Evolutionary conservation across 2,113 vertebrate species (phyloP).

Genomic region (Pundamilia nyererei): DNA sequence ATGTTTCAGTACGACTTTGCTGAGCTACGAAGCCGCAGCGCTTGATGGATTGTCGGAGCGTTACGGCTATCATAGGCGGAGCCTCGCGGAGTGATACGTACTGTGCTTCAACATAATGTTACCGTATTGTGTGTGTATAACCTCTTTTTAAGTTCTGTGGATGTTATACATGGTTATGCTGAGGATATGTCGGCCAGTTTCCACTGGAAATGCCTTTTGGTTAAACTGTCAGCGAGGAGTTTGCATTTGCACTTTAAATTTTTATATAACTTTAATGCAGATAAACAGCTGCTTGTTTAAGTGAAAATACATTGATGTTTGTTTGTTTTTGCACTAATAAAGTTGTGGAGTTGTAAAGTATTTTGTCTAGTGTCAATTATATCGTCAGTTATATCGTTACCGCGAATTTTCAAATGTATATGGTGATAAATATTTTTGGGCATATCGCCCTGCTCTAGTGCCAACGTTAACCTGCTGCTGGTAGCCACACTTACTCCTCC

Average conservation of each 20-base stretch:
- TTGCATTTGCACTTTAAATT: rapidly evolving
- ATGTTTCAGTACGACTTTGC: no score
- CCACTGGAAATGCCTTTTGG: no score
- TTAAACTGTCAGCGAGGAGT: background rate
- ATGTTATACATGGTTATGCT: no score
- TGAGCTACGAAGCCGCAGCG: no score
- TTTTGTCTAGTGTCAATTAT: background rate
- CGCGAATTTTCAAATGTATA: rapidly evolving
- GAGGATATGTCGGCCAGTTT: background rate
- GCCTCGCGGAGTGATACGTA: no score
- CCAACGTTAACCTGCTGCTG: background rate
- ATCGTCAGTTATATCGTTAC: rapidly evolving
- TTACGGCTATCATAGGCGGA: no score
- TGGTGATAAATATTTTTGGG: rapidly evolving
- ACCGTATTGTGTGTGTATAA: no score
- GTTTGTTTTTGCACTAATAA: background rate
- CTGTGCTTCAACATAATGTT: no score
- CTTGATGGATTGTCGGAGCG: no score
- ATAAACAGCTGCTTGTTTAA: background rate
- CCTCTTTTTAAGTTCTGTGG: no score
- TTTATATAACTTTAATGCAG: rapidly evolving
- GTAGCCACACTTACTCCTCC: background rate
- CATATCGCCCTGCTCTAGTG: background rate
- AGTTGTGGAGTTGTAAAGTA: rapidly evolving
- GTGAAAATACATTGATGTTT: rapidly evolving